phyloP scores from a whole-genome alignment of 2,797 vertebrate species.

The Picus viridis region DNA sequence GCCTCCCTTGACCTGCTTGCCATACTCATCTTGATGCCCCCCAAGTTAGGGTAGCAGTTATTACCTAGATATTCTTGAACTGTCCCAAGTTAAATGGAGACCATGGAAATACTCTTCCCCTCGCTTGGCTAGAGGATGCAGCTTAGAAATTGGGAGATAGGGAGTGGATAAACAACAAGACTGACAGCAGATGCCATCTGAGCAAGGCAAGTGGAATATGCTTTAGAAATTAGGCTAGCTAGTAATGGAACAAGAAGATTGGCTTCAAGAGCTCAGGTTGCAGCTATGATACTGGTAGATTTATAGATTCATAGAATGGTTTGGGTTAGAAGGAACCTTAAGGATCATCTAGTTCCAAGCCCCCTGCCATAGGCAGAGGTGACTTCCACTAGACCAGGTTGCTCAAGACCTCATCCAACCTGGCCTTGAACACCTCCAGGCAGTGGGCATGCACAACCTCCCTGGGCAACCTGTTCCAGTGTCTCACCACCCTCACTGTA shows the following conservation, averaged over 20 bases:
- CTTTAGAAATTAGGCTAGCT: not conserved
- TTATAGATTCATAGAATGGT: not conserved
- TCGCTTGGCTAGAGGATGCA: not conserved
- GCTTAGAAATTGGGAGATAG: not conserved
- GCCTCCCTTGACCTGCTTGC: no score
- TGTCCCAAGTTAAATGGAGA: not conserved
- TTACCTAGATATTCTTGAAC: not conserved
- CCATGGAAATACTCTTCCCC: rapidly evolving
- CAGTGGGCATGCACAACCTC: no score
- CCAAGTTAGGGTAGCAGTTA: not conserved
- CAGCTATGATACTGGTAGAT: not conserved
- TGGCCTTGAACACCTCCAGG: no score
- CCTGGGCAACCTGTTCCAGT: no score
- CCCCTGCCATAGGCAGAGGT: no score
- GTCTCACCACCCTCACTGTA: no score
- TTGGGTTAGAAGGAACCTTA: not conserved
- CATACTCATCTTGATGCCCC: no score
- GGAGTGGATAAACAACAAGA: not conserved
- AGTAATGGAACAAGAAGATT: not conserved
- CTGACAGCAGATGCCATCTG: not conserved
- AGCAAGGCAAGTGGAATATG: not conserved
- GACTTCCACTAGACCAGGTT: no score
- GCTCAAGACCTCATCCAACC: no score
- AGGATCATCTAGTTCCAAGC: no score
- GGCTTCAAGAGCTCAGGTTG: not conserved